A percentile compares a stretch with the other conserved stretches of the same genome.
Evolutionary conservation across 1,140 invertebrate genomes (phyloP).

Genomic region (Hyposmocoma kahamanoa): DNA sequence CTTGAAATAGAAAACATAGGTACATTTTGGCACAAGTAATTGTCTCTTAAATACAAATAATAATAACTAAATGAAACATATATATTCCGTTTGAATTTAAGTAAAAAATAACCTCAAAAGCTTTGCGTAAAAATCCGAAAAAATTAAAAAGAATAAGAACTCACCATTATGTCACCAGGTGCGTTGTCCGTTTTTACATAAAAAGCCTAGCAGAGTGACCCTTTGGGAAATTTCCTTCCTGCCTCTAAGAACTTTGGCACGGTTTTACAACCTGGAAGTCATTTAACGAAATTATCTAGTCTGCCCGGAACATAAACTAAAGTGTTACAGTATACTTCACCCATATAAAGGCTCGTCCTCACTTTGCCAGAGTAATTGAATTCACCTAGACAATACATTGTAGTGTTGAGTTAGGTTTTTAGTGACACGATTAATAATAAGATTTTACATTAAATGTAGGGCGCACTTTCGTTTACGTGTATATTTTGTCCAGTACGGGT

Average conservation of each 20-base stretch:
- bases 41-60: too few species aligned
- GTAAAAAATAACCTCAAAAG: not conserved
- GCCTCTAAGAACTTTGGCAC: not conserved
- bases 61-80: too few species aligned
- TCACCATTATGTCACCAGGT: not conserved
- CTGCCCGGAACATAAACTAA: not conserved
- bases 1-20: too few species aligned
- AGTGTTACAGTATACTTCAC: conserved; percentile 1
- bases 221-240: not conserved
- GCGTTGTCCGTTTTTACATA: not conserved
- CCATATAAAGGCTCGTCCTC: not conserved
- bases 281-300: conserved; percentile 5
- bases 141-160: not conserved
- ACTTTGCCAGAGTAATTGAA: not conserved
- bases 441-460: too few species aligned
- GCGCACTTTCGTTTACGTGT: too few species aligned
- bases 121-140: not conserved
- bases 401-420: too few species aligned
- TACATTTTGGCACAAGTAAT: too few species aligned
- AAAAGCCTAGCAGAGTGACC: not conserved
- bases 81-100: not conserved
- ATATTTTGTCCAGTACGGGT: too few species aligned
- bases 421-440: too few species aligned
- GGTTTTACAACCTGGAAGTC: conserved; percentile 1
- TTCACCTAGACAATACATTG: too few species aligned